A percentile compares a stretch with the other conserved stretches of the same genome.
phyloP scores from a whole-genome alignment of 1,140 invertebrate species.

The Marisa cornuarietis region DNA sequence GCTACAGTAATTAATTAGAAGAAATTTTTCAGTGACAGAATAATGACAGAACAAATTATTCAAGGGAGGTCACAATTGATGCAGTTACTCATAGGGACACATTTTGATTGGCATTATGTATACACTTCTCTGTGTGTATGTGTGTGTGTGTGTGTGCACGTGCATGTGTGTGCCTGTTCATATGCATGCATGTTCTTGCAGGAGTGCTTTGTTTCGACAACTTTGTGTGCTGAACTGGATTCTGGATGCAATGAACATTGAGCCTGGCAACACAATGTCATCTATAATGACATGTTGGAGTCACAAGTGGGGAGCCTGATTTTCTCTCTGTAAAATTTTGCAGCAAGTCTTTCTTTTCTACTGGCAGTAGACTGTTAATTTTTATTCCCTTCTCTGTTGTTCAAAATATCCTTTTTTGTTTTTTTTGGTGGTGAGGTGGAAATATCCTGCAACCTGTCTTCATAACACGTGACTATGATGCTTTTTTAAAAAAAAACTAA shows the following conservation, averaged over 20 bases:
- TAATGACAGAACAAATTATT: too few species aligned
- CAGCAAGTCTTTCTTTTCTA: not conserved
- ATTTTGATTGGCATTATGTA: too few species aligned
- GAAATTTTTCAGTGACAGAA: too few species aligned
- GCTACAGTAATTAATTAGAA: too few species aligned
- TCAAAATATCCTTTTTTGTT: not conserved
- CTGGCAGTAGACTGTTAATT: not conserved
- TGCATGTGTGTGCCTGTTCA: conserved; percentile 5
- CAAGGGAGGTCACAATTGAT: too few species aligned
- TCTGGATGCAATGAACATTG: conserved; percentile 62
- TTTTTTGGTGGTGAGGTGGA: too few species aligned
- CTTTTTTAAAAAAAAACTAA: too few species aligned
- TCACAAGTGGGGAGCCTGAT: conserved; percentile 49
- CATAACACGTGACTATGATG: too few species aligned
- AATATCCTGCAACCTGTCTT: not conserved
- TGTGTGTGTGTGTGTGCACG: not conserved
- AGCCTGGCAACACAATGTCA: conserved; percentile 48
- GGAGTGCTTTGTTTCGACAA: conserved; percentile 61
- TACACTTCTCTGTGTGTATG: too few species aligned
- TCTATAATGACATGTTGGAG: conserved; percentile 63
- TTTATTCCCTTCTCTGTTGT: not conserved
- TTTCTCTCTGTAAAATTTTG: not conserved
- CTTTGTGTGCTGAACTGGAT: conserved; percentile 65
- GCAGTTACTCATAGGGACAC: too few species aligned
- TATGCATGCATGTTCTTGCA: conserved; percentile 12